phyloP scores from a whole-genome alignment of 2,888 invertebrate genomes.

The Limnephilus lunatus region DNA sequence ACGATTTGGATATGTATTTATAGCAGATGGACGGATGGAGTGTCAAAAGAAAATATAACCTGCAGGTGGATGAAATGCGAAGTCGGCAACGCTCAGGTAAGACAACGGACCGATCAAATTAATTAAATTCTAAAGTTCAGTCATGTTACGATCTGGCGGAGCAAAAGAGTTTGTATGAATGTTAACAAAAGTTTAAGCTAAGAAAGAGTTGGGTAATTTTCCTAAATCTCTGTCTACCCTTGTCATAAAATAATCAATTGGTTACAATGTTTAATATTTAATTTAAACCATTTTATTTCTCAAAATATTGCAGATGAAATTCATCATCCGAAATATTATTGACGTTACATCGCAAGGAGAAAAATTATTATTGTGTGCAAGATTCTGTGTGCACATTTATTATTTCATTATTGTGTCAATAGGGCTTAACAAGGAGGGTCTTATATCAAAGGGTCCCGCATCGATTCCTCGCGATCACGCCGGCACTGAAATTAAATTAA shows the following conservation, averaged over 20 bases:
- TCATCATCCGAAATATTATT: background rate
- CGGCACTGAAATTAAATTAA: constrained; percentile 65
- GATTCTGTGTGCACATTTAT: constrained; percentile 60
- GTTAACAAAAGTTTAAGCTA: too few species aligned
- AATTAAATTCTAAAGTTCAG: too few species aligned
- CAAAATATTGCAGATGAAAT: background rate
- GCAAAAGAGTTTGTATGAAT: too few species aligned
- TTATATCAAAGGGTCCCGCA: constrained; percentile 28
- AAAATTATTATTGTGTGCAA: constrained; percentile 41
- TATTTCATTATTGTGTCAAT: constrained; percentile 65
- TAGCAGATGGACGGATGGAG: too few species aligned
- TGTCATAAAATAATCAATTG: background rate
- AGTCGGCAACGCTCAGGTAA: too few species aligned
- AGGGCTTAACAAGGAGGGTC: constrained; percentile 51
- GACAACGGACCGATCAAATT: too few species aligned
- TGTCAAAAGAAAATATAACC: too few species aligned
- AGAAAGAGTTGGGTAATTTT: too few species aligned
- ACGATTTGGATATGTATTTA: too few species aligned
- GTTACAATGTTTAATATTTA: background rate
- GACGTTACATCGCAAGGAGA: background rate
- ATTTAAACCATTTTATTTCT: background rate
- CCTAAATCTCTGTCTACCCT: background rate
- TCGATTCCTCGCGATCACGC: constrained; percentile 53
- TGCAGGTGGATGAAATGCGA: too few species aligned
- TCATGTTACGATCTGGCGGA: too few species aligned